Conservation (phyloP, 1,140 invertebrate species). For the Teleopsis dalmanni region DNA sequence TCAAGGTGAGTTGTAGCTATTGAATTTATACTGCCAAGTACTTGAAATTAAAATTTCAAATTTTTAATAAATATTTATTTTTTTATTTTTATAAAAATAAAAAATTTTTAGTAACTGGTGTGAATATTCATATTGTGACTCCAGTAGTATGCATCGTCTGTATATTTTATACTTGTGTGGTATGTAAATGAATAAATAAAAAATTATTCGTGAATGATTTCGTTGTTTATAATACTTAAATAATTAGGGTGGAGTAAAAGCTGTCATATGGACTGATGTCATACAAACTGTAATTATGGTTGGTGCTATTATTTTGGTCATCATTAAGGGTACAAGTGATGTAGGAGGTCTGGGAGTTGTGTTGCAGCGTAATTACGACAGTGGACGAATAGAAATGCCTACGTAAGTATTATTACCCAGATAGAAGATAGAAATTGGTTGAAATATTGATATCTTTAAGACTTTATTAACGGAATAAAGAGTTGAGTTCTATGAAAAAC, state of each 20-base stretch:
- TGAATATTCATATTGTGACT: slow-evolving; percentile 73
- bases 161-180: slow-evolving; percentile 82
- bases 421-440: neutral
- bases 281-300: slow-evolving; percentile 83
- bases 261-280: slow-evolving; percentile 90
- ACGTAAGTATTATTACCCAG: slow-evolving; percentile 51
- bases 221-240: neutral
- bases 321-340: slow-evolving; percentile 72
- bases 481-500: neutral
- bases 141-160: slow-evolving; percentile 74
- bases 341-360: slow-evolving; percentile 70
- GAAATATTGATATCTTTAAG: neutral
- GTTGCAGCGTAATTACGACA: slow-evolving; percentile 61
- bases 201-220: neutral
- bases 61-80: slow-evolving; percentile 15
- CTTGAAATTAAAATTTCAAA: neutral
- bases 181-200: slow-evolving; percentile 48
- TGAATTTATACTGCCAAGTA: neutral
- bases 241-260: slow-evolving; percentile 78
- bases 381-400: slow-evolving; percentile 66
- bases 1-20: slow-evolving; percentile 55
- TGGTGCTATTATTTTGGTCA: slow-evolving; percentile 69
- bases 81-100: neutral
- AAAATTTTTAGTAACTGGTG: slow-evolving; percentile 71
- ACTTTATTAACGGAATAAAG: too few relatives aligned